Evolutionary conservation across 2,888 invertebrate species (phyloP), one percentile per base, ranked within the genome.

Genomic region (Blera fallax): DNA sequence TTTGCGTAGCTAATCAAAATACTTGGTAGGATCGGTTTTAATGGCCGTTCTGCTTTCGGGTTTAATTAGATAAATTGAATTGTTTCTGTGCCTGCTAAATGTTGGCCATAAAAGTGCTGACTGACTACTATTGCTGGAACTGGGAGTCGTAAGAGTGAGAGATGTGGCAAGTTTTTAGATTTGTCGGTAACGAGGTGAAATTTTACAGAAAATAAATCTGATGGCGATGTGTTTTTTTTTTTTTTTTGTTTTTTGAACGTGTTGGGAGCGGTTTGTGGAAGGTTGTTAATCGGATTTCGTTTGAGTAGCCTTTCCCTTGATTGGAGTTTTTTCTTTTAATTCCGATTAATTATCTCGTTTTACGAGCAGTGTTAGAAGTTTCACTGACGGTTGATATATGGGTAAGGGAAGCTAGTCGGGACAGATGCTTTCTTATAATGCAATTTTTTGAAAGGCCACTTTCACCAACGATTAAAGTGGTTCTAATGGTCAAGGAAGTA

Each of bases 1-100:
- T 81, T 80, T 79, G 58, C 65, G 80, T 70, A 70, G 70, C 76
- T 85, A 85, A 81, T 85, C 81, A 81, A 85, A 80, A 70, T 67
- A 52, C 40, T 77, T 65, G 18, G 37, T 40, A 52, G 80, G 50
- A 67, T 74, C 56, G 67, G 62, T 69, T 52, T 69, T 48, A 85
- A 72, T 80, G 84, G 74, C 37, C 52, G 52, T 50, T 62, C 62
- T 64, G 64, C 52, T 76, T 64, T 73, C 62, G 43, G 21, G 52
- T 70, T 85, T 84, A 74, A 79, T 78, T 84, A 73, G 69, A 79
- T 80, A 74, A 70, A 84, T 80, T 80, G 70, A 70, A 79, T 56
- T 83, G 78, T 72, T 62, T 67, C 18, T 43, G 43, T 43, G 21
- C 18, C 18, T 52, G 27, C 18, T 24, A 11, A 8, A 32, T 69